Evolutionary conservation across 92 coral and sea anemone species (phyloP).

Genomic region (Plumapathes pennacea): DNA sequence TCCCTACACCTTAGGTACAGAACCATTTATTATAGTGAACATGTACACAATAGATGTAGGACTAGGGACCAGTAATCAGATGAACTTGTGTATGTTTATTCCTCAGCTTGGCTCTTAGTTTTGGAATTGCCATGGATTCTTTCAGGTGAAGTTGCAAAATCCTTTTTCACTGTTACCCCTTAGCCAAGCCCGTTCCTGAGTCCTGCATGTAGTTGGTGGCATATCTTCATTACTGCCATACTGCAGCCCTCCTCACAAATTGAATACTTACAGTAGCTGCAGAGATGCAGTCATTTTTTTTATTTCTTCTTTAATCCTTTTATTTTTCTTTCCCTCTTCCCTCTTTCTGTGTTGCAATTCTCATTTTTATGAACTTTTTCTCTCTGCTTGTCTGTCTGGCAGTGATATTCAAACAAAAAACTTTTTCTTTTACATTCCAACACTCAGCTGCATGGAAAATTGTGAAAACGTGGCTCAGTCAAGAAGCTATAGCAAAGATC

Average conservation of each 20-base stretch:
- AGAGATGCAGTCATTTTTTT: too few species aligned
- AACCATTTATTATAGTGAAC: background rate
- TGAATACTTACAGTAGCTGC: too few species aligned
- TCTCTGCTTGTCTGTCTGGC: background rate
- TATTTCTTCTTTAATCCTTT: too few species aligned
- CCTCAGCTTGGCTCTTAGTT: conserved; percentile 69
- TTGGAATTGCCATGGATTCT: conserved; percentile 86
- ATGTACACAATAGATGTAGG: background rate
- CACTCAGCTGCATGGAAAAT: conserved; percentile 91
- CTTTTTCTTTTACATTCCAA: too few species aligned
- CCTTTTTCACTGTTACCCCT: background rate
- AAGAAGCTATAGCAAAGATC: conserved; percentile 74
- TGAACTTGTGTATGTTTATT: background rate
- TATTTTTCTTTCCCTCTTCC: too few species aligned
- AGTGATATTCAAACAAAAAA: background rate
- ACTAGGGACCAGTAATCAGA: background rate
- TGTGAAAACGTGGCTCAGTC: conserved; percentile 87
- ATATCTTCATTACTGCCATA: too few species aligned
- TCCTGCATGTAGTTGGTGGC: too few species aligned
- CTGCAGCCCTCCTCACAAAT: too few species aligned
- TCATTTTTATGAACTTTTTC: background rate
- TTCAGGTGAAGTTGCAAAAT: conserved; percentile 44
- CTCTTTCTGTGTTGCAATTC: background rate
- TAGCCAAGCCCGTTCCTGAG: too few species aligned
- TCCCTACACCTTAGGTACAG: conserved; percentile 78